These are phyloP conservation scores for Acrocephalus scirpaceus DNA, from an alignment of 2,797 vertebrate genomes.

Conservation along the genomic window DNA sequence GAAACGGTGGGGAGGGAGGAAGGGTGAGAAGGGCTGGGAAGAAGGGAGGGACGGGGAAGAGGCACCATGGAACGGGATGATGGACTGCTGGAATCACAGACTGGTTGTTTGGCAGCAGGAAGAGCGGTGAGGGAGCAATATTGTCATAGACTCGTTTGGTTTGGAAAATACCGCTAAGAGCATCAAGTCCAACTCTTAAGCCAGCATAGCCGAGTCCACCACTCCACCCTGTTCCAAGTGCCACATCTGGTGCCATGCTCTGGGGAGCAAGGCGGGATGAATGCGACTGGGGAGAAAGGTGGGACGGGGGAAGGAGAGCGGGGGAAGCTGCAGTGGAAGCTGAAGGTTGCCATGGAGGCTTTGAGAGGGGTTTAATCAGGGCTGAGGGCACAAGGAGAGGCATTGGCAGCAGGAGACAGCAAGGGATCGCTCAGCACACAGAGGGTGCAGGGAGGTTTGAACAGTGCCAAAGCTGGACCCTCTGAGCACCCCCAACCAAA, in stretches of 20 bases:
- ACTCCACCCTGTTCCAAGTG: neutral
- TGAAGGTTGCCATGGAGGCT: accelerated
- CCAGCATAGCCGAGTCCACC: neutral
- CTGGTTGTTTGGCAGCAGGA: neutral
- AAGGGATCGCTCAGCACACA: accelerated
- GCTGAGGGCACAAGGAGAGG: accelerated
- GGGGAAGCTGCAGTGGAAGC: neutral
- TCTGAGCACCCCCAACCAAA: accelerated
- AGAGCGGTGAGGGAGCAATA: accelerated
- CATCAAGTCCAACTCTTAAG: neutral
- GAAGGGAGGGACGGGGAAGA: neutral
- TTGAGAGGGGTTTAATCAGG: accelerated
- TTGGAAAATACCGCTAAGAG: neutral
- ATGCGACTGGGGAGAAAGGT: accelerated
- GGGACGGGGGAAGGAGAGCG: accelerated
- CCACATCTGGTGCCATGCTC: no score
- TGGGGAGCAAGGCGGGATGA: no score
- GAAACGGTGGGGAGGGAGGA: no score
- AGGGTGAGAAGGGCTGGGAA: neutral
- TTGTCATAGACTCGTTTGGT: neutral
- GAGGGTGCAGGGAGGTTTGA: neutral
- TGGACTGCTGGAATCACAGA: accelerated
- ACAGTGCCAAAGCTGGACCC: neutral
- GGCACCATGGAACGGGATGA: accelerated
- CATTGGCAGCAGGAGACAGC: neutral